A percentile compares a stretch with the other conserved stretches of the same genome.
phyloP scores from a whole-genome alignment of 2,113 vertebrate genomes.

The Pan paniscus region DNA sequence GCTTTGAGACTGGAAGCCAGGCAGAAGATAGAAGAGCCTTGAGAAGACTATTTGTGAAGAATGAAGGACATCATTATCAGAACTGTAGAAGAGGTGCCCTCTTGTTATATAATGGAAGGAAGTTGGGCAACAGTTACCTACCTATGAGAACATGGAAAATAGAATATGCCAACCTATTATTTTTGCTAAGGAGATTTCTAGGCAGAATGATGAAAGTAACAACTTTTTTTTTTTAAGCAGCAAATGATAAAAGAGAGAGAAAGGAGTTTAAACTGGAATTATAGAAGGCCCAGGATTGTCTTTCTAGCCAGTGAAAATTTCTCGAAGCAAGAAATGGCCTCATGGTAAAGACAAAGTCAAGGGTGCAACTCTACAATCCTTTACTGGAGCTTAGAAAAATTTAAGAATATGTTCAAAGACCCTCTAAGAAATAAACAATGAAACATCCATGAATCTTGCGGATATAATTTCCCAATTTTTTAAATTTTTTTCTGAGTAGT shows the following conservation, averaged over 20 bases:
- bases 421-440: neutral
- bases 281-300: neutral
- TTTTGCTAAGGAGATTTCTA: slow-evolving; percentile 7
- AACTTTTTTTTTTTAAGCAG: neutral
- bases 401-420: neutral
- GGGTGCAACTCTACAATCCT: neutral
- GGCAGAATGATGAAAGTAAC: slow-evolving; percentile 3
- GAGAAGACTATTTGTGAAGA: neutral
- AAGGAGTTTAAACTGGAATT: neutral
- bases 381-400: neutral
- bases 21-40: neutral
- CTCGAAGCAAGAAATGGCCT: neutral
- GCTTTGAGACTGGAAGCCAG: neutral
- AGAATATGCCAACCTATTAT: neutral
- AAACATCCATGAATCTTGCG: neutral
- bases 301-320: neutral
- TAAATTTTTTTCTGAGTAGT: neutral
- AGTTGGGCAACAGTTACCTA: neutral
- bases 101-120: neutral
- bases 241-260: slow-evolving; percentile 7
- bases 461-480: neutral
- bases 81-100: neutral
- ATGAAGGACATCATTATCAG: neutral
- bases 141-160: neutral
- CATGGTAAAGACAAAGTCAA: slow-evolving; percentile 10